Evolutionary conservation across 2,113 vertebrate species (phyloP), one percentile per base, ranked within the genome.

Genomic region (Cephalopterus ornatus): DNA sequence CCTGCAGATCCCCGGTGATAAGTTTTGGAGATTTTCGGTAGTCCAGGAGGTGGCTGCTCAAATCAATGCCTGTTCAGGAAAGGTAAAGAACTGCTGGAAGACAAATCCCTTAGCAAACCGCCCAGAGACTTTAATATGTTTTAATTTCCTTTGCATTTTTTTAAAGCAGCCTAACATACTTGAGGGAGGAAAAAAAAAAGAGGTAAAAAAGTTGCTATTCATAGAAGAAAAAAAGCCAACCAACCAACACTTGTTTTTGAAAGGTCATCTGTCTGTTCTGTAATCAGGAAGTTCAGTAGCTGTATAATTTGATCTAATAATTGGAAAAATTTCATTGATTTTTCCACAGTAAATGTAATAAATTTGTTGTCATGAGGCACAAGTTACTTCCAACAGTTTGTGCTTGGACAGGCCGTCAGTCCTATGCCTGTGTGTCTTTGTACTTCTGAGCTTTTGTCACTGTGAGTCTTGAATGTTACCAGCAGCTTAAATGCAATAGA

Each of bases 171-270:
- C 12, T 49, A 14, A 27, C 4, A 5, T 49, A 49, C 14, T 56
- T 1, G 0, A 70, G 11, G 2, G 5, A 41, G 1, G 1, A 8
- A 4, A 32, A 55, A 42, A 52, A 53, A 14, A 2, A 22, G 4
- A 22, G 4, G 4, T 12, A 27, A 63, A 83, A 39, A 39, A 11
- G 7, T 56, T 75, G 21, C 56, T 85, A 8, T 71, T 68, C 5
- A 27, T 15, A 23, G 35, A n/a, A 15, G 23, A 46, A 52, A 70
- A 52, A 71, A 85, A 15, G 14, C 24, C 32, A 65, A 24, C 27
- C 42, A 70, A 16, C 30, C 50, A 76, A 13, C 52, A 49, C 32
- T 6, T 83, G 14, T 2, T 72, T 56, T 83, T 75, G 68, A 85
- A 74, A 83, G 63, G 35, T 67, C 42, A 66, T 76, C 53, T 66